Conservation (phyloP, 2,113 vertebrate genomes). For the Ancistrus triradiatus region DNA sequence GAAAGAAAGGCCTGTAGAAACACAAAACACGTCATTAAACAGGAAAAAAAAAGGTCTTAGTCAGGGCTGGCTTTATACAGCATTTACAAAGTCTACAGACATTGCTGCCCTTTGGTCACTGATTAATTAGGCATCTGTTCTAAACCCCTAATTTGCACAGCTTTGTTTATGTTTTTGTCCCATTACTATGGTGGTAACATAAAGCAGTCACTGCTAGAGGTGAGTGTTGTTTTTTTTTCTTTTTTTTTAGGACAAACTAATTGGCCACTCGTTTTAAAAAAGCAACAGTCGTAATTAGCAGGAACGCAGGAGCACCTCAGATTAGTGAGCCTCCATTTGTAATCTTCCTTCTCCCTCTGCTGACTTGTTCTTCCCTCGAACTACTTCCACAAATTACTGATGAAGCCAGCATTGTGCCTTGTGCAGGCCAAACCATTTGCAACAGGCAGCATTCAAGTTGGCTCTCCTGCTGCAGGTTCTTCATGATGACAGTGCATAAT, state of each 20-base stretch:
- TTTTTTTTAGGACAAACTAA: slow-evolving; percentile 12
- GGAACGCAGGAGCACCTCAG: background rate
- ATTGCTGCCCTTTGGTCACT: slow-evolving; percentile 11
- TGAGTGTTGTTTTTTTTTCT: background rate
- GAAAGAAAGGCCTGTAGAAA: slow-evolving; percentile 3
- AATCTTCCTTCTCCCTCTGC: background rate
- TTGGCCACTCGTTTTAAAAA: slow-evolving; percentile 3
- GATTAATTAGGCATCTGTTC: slow-evolving; percentile 32
- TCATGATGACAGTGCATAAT: background rate
- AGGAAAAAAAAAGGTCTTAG: no score
- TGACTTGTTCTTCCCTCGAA: slow-evolving; percentile 8
- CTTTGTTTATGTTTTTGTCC: slow-evolving; percentile 17
- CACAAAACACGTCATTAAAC: background rate
- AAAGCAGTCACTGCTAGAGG: slow-evolving; percentile 6
- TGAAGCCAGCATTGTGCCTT: slow-evolving; percentile 7
- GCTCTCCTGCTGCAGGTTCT: slow-evolving; percentile 1
- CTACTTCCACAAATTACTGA: slow-evolving; percentile 2
- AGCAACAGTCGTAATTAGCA: slow-evolving; percentile 8
- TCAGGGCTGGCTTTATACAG: background rate
- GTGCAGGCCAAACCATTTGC: slow-evolving; percentile 13
- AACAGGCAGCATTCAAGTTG: background rate
- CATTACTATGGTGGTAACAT: background rate
- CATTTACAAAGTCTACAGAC: slow-evolving; percentile 17
- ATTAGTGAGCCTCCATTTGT: background rate
- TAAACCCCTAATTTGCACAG: slow-evolving; percentile 10